These are phyloP conservation scores for Drosophila nigricruria DNA, from an alignment of 2,888 invertebrate species.

Conservation along the genomic window DNA sequence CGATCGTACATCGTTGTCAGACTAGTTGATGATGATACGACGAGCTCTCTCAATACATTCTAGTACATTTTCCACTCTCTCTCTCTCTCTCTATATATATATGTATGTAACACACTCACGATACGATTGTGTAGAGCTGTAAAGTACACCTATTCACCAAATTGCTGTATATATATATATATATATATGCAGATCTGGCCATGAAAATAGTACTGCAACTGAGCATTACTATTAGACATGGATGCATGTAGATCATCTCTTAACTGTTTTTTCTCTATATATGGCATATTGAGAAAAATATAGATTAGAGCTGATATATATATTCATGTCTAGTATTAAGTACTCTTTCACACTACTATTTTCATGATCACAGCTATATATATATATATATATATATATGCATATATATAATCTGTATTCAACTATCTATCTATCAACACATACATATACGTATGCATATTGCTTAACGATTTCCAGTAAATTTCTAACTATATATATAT, in stretches of 20 bases:
- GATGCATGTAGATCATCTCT: no score
- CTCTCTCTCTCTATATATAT: constrained; percentile 6
- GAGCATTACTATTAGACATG: no score
- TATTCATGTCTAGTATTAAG: no score
- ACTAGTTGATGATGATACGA: constrained; percentile 15
- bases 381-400: constrained; percentile 3
- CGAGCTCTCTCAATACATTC: constrained; percentile 1
- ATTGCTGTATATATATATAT: background rate
- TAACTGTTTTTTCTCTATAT: no score
- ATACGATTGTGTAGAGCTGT: constrained; percentile 46
- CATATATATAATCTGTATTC: constrained; percentile 20
- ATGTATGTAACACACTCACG: constrained; percentile 28
- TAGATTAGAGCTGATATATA: no score
- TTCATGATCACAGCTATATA: background rate
- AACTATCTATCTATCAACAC: constrained; percentile 26
- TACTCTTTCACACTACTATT: no score
- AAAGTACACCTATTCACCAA: constrained; percentile 33
- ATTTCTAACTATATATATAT: constrained; percentile 8
- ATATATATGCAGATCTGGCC: no score
- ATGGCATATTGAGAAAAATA: no score
- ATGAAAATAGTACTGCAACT: no score
- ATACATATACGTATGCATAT: constrained; percentile 38
- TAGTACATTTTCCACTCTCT: constrained; percentile 4
- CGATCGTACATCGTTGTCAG: constrained; percentile 25
- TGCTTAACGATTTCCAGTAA: constrained; percentile 40